A percentile compares a stretch with the other conserved stretches of the same genome.
These are phyloP conservation scores for Eclectus roratus DNA, from an alignment of 2,113 vertebrate species.

Conservation along the genomic window DNA sequence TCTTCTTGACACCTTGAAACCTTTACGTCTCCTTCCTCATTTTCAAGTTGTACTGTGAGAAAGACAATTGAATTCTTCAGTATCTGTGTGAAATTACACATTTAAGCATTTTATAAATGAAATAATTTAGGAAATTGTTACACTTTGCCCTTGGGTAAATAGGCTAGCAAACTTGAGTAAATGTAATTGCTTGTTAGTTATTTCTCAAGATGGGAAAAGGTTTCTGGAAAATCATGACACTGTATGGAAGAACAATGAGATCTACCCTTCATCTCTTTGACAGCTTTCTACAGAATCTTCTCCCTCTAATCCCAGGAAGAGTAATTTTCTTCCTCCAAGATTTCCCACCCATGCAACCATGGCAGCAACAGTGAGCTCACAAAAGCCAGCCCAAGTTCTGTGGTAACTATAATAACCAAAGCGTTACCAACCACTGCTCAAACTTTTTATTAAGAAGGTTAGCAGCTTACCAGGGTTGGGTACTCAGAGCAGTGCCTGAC, in stretches of 20 bases:
- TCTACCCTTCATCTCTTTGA: neutral
- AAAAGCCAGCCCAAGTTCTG: neutral
- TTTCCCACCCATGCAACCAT: neutral
- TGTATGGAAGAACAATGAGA: neutral
- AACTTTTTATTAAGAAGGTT: fast-evolving
- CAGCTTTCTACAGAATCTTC: neutral
- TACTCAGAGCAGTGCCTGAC: neutral
- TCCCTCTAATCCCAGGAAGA: neutral
- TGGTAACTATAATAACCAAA: neutral
- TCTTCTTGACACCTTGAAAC: neutral
- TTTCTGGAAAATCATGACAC: neutral
- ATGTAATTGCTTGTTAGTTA: constrained; percentile 4
- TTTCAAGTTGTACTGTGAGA: neutral
- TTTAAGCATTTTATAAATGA: constrained; percentile 17
- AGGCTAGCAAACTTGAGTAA: neutral
- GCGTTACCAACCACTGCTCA: neutral
- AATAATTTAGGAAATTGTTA: constrained; percentile 3
- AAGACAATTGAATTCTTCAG: neutral
- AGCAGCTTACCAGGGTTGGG: fast-evolving
- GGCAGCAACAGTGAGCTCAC: neutral
- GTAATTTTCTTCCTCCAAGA: neutral
- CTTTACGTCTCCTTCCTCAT: neutral
- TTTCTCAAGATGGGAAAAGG: constrained; percentile 3
- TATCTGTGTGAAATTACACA: neutral
- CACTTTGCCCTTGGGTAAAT: constrained; percentile 25